Evolutionary conservation across 2,797 vertebrate species (phyloP).

Genomic region (Enteromius trimaculatus): DNA sequence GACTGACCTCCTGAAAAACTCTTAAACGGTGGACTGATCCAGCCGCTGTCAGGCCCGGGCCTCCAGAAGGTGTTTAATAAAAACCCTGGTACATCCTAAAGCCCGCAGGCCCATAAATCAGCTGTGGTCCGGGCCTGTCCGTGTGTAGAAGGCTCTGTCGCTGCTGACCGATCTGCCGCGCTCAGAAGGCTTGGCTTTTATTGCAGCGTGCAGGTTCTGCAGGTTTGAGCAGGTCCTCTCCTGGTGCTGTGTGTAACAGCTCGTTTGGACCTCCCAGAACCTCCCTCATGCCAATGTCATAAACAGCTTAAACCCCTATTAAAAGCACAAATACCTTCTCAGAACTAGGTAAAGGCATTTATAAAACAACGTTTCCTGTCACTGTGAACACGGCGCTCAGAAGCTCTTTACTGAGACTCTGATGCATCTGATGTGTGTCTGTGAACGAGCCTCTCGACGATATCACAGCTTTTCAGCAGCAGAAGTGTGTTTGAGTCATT

Average conservation of each 20-base stretch:
- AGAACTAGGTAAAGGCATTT: conserved; percentile 73
- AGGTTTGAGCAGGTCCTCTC: background rate
- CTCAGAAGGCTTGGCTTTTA: conserved; percentile 3
- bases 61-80: conserved; percentile 80
- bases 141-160: background rate
- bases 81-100: conserved; percentile 73
- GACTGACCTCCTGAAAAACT: conserved; percentile 59
- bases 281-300: conserved; percentile 71
- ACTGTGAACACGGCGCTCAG: conserved; percentile 67
- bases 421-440: conserved; percentile 63
- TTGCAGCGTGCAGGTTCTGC: background rate
- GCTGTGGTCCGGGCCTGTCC: background rate
- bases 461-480: conserved; percentile 70
- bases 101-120: conserved; percentile 62
- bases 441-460: conserved; percentile 75
- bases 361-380: conserved; percentile 77
- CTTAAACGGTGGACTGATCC: conserved; percentile 66
- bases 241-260: conserved; percentile 81
- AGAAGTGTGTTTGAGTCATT: background rate
- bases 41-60: conserved; percentile 63
- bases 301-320: conserved; percentile 80
- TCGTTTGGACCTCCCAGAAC: conserved; percentile 81
- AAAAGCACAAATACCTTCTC: conserved; percentile 77
- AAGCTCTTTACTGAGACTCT: conserved; percentile 64
- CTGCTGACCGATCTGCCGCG: background rate